Evolutionary conservation across 2,888 invertebrate species (phyloP), one percentile per base, ranked within the genome.

Genomic region (Eupsilia transversa): DNA sequence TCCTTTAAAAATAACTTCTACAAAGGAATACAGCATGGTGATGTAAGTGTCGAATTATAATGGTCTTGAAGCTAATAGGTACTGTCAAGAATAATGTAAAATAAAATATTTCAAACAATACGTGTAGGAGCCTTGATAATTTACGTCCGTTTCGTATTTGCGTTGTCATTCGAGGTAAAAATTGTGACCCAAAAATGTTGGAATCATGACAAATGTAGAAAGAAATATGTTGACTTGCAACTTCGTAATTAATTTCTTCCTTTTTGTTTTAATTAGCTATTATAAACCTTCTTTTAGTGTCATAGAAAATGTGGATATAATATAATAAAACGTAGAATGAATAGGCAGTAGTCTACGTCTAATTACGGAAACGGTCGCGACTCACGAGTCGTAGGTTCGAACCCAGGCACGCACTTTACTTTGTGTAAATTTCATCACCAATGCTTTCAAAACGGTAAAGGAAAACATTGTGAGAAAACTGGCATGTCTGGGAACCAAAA

Each of bases 41-140:
- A 52, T 35, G 17, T 9, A 59, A 27, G 73, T 65, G 17, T 75
- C 75, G 38, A 46, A 7, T 17, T 67, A 56, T 17, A 64, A n/a
- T 71, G 67, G 78, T 23, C 49, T 1, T 17, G 3, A 23, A 72
- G 33, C 61, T 23, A 71, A 43, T 33, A 33, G 27, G 3, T 61
- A 33, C n/a, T 49, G 38, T 35, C 38, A 57, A 35, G 12, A 41
- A 63, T 72, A 71, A 70, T 57, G 27, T 69, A 56, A 74, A 82
- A 71, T 74, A 3, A 46, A 67, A 74, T 67, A 63, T 77, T 77
- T 74, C 33, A 60, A 68, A 79, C 63, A 70, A 52, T 64, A 52
- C 33, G 23, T n/a, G 35, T 23, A 43, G 0, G 30, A 54, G 27
- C 14, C 12, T 64, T 64, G 23, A 54, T 38, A 60, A 46, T 46